Evolutionary conservation across 2,888 invertebrate species (phyloP).

Genomic region (Leptinotarsa peninsularis): DNA sequence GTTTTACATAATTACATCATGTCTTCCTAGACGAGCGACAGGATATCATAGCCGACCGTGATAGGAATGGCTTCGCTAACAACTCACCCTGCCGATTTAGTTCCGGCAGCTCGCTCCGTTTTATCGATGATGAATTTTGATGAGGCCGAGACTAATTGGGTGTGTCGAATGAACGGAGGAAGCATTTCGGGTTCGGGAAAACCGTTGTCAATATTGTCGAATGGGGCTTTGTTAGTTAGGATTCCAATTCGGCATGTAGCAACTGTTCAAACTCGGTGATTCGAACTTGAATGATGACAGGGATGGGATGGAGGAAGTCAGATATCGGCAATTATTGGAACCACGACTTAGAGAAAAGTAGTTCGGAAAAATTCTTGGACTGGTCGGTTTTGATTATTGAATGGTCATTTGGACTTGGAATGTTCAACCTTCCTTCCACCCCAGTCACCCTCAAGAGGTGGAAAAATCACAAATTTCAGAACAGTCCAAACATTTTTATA

Average conservation of each 20-base stretch:
- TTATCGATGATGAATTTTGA: slow-evolving; percentile 13
- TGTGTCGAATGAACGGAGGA: neutral
- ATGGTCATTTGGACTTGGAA: no score
- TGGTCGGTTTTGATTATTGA: no score
- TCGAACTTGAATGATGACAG: neutral
- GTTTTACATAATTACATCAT: slow-evolving; percentile 59
- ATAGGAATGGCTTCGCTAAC: slow-evolving; percentile 41
- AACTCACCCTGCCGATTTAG: neutral
- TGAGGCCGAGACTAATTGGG: neutral
- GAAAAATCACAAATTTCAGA: no score
- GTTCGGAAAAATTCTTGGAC: no score
- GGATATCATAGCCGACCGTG: slow-evolving; percentile 52
- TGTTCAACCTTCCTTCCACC: no score
- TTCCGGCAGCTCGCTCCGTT: slow-evolving; percentile 2
- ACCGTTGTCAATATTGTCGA: slow-evolving; percentile 11
- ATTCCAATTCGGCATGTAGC: neutral
- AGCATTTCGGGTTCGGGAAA: neutral
- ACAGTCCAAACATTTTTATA: no score
- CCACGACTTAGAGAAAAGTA: no score
- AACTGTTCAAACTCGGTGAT: neutral
- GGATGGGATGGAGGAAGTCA: neutral
- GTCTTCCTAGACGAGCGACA: slow-evolving; percentile 48
- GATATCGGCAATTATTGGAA: no score
- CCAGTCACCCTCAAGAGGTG: no score
- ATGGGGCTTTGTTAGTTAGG: slow-evolving; percentile 6